Percentiles rank a stretch among this genome's conserved stretches.
Conservation (phyloP, 2,888 invertebrate genomes). For the Drosophila nigritarsus region DNA sequence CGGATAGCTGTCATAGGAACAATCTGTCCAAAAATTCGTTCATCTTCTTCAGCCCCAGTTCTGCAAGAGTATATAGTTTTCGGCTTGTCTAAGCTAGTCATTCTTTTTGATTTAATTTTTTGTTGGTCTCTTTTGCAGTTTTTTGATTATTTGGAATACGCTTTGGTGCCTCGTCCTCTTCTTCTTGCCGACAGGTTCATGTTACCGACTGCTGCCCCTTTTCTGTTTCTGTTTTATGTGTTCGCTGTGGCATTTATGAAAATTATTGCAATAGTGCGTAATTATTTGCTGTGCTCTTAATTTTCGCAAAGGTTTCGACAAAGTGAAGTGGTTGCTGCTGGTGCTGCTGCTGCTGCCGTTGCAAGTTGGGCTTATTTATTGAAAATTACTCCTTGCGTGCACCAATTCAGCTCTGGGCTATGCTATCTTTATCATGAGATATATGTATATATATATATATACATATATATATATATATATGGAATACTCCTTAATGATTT, state of each 20-base stretch:
- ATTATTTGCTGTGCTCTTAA: constrained; percentile 83
- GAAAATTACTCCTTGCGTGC: constrained; percentile 55
- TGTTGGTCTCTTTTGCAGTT: constrained; percentile 4
- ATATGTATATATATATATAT: not conserved
- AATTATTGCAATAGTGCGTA: constrained; percentile 82
- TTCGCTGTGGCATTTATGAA: constrained; percentile 65
- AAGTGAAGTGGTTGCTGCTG: constrained; percentile 38
- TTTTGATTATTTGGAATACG: constrained; percentile 25
- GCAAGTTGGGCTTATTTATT: constrained; percentile 43
- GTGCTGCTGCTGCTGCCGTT: not conserved
- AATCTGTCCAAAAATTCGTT: no score
- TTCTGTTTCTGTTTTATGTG: constrained; percentile 25
- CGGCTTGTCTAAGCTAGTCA: not conserved
- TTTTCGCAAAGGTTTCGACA: constrained; percentile 50
- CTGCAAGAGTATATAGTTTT: not conserved
- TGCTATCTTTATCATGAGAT: not conserved
- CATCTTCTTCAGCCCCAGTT: no score
- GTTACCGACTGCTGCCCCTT: constrained; percentile 57
- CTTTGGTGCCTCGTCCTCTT: constrained; percentile 26
- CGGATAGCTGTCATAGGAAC: no score
- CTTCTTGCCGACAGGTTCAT: constrained; percentile 76
- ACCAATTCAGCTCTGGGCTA: constrained; percentile 8
- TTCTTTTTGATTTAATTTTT: not conserved
- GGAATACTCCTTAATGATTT: not conserved
- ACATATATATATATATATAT: not conserved